These are phyloP conservation scores for Acanthurus tractus DNA, from an alignment of 2,797 vertebrate species.

Conservation along the genomic window DNA sequence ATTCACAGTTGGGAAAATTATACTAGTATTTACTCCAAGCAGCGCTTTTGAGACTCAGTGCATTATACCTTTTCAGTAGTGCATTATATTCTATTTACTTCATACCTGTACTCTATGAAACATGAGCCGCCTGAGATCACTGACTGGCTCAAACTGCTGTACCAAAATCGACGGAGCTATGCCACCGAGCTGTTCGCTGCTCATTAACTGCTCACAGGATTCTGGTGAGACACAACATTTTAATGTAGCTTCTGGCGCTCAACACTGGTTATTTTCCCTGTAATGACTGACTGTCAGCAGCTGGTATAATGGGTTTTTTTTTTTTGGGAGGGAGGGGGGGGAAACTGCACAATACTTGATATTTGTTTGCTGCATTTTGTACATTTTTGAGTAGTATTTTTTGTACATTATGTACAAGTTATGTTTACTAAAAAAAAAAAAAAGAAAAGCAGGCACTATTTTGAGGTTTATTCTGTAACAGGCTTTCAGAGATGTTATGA, in stretches of 20 bases:
- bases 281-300: constrained; percentile 55
- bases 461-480: constrained; percentile 82
- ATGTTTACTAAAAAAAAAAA: constrained; percentile 82
- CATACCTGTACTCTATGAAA: constrained; percentile 29
- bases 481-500: constrained; percentile 81
- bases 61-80: constrained; percentile 54
- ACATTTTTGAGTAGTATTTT: constrained; percentile 84
- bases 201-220: constrained; percentile 43
- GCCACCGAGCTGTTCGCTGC: constrained; percentile 53
- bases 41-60: constrained; percentile 43
- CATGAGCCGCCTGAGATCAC: constrained; percentile 38
- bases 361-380: constrained; percentile 87
- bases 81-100: constrained; percentile 46
- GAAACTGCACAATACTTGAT: constrained; percentile 81
- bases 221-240: constrained; percentile 38
- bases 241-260: constrained; percentile 59
- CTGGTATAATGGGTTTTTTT: constrained; percentile 31
- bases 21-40: constrained; percentile 54
- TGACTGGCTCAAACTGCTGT: constrained; percentile 40
- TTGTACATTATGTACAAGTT: constrained; percentile 85
- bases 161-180: constrained; percentile 50
- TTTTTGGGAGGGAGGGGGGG: constrained; percentile 6
- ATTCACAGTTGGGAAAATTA: constrained; percentile 41
- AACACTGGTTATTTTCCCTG: constrained; percentile 46
- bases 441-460: constrained; percentile 75